Percentiles rank a stretch among this genome's conserved stretches.
phyloP scores from a whole-genome alignment of 1,140 invertebrate species.

The Pseudachorutes palmiensis region DNA sequence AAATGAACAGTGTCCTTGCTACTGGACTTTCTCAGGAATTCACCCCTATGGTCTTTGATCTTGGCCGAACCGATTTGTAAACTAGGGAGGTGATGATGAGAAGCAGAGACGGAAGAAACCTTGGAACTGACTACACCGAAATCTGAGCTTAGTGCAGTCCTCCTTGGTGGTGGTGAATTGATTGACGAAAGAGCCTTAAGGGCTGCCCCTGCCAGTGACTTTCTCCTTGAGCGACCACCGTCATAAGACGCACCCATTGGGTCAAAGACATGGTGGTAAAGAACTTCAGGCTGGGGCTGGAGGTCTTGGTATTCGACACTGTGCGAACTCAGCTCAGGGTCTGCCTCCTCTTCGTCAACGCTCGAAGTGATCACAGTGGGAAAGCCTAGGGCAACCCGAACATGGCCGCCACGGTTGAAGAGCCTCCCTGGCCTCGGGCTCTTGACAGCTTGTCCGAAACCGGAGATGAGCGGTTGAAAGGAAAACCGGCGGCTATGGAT shows the following conservation, averaged over 20 bases:
- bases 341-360: conserved; percentile 18
- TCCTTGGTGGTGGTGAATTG: conserved; percentile 30
- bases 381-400: conserved; percentile 1
- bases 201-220: conserved; percentile 33
- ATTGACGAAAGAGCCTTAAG: conserved; percentile 29
- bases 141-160: background rate
- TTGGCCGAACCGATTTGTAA: background rate
- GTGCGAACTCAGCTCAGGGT: background rate
- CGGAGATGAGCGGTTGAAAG: background rate
- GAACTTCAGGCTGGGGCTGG: background rate
- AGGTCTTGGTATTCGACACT: conserved; percentile 1
- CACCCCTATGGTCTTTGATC: background rate
- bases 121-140: conserved; percentile 1
- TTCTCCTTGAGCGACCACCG: conserved; percentile 18
- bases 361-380: conserved; percentile 16
- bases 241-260: background rate
- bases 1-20: conserved; percentile 20
- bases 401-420: background rate
- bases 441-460: background rate
- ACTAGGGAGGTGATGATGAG: background rate
- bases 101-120: background rate
- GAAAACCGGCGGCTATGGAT: background rate
- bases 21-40: conserved; percentile 15
- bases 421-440: background rate
- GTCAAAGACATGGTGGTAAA: conserved; percentile 13